Conservation (phyloP, 2,113 vertebrate genomes). For the Riparia riparia region DNA sequence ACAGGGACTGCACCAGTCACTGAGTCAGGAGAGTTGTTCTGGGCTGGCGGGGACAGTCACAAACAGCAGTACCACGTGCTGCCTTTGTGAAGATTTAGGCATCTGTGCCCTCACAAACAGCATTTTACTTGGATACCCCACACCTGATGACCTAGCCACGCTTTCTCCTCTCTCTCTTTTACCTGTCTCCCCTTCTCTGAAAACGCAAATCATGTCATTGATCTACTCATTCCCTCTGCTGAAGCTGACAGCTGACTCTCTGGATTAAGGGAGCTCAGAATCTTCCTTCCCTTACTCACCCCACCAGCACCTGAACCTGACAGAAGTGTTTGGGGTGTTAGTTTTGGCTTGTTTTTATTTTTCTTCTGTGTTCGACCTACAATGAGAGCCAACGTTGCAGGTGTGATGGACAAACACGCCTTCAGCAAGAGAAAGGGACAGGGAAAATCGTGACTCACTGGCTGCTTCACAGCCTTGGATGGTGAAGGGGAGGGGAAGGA, state of each 20-base stretch:
- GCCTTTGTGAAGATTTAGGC: neutral
- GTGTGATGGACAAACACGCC: neutral
- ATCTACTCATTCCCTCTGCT: neutral
- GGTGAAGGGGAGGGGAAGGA: neutral
- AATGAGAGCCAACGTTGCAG: neutral
- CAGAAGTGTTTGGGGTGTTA: neutral
- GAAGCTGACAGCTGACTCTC: neutral
- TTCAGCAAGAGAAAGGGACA: neutral
- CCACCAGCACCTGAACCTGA: neutral
- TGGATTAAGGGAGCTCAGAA: neutral
- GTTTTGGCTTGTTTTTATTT: neutral
- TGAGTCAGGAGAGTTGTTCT: neutral
- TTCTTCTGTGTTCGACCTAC: neutral
- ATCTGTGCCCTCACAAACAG: neutral
- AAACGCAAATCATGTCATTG: neutral
- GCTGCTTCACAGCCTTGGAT: neutral
- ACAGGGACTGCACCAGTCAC: neutral
- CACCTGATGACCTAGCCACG: fast-evolving
- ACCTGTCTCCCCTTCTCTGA: fast-evolving
- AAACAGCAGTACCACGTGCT: neutral
- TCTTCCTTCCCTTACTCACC: fast-evolving
- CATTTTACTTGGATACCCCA: fast-evolving
- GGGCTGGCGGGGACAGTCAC: neutral
- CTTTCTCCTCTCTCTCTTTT: neutral
- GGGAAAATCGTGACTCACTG: neutral